phyloP scores from a whole-genome alignment of 2,888 invertebrate genomes.

The Drosophila rubida region DNA sequence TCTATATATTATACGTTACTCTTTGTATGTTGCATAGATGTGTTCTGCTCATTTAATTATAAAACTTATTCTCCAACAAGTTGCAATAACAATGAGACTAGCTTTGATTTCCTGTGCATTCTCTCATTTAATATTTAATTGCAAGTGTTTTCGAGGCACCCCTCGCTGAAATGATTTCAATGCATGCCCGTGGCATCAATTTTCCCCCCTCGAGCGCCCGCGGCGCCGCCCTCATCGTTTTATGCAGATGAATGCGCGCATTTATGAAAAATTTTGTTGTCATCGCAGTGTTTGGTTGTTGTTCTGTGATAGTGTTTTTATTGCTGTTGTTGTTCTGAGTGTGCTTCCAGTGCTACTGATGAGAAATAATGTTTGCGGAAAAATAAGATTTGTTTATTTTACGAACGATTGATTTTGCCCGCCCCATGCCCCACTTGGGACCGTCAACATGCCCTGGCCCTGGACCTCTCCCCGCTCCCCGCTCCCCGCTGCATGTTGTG shows the following conservation, averaged over 20 bases:
- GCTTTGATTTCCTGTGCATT: not conserved
- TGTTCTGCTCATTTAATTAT: too few species aligned
- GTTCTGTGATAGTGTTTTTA: conserved; percentile 27
- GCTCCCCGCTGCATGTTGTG: conserved; percentile 21
- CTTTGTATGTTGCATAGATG: too few species aligned
- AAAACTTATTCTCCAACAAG: too few species aligned
- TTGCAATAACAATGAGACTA: too few species aligned
- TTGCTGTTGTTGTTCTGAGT: conserved; percentile 34
- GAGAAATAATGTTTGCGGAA: conserved; percentile 81
- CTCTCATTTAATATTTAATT: not conserved
- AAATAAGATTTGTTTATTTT: conserved; percentile 81
- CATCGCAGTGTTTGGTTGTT: conserved; percentile 56
- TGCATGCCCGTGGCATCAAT: conserved; percentile 38
- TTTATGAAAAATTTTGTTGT: conserved; percentile 78
- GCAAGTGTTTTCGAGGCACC: not conserved
- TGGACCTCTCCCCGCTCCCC: not conserved
- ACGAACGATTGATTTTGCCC: conserved; percentile 77
- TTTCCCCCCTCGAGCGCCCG: conserved; percentile 9
- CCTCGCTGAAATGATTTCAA: conserved; percentile 46
- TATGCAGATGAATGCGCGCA: conserved; percentile 80
- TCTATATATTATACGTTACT: too few species aligned
- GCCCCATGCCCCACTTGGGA: not conserved
- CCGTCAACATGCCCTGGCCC: conserved; percentile 10
- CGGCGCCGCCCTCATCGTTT: conserved; percentile 41
- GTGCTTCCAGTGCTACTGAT: conserved; percentile 57